Conservation (phyloP, 2,888 invertebrate genomes). For the Acrocera orbiculus region DNA sequence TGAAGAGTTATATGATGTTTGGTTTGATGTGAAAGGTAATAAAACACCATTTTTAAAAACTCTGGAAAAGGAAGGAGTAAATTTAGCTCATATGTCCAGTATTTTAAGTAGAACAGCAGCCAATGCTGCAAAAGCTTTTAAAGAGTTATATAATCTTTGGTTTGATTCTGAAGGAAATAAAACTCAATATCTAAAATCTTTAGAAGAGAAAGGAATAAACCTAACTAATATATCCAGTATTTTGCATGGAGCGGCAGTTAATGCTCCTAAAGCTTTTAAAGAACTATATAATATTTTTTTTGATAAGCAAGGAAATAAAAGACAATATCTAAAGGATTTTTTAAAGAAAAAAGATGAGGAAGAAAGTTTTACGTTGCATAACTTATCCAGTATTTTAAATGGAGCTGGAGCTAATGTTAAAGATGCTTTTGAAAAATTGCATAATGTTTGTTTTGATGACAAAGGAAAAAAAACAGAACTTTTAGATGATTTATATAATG, state of each 20-base stretch:
- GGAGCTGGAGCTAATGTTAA: constrained; percentile 9
- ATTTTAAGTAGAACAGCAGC: constrained; percentile 4
- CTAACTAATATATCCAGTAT: constrained; percentile 2
- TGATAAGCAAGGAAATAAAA: constrained; percentile 12
- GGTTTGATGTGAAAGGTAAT: constrained; percentile 17
- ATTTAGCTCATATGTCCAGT: constrained; percentile 2
- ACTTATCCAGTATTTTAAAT: constrained; percentile 15
- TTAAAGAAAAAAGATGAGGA: constrained; percentile 12
- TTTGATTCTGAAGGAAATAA: constrained; percentile 7
- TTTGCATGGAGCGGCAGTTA: constrained; percentile 1
- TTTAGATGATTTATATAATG: neutral
- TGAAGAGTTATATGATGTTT: constrained; percentile 18
- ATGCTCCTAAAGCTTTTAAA: constrained; percentile 12
- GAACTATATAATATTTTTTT: constrained; percentile 13
- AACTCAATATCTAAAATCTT: constrained; percentile 2
- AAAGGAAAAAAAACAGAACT: constrained; percentile 1
- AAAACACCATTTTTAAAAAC: constrained; percentile 3
- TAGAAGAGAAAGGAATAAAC: constrained; percentile 2
- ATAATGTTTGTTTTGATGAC: constrained; percentile 1
- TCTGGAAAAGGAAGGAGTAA: constrained; percentile 2
- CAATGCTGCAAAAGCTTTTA: constrained; percentile 8
- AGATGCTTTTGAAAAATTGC: constrained; percentile 3
- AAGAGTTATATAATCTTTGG: constrained; percentile 2
- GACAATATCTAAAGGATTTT: constrained; percentile 11
- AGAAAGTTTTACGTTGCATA: constrained; percentile 13